Conservation (phyloP, 2,797 vertebrate genomes). For the Cirrhinus mrigala region DNA sequence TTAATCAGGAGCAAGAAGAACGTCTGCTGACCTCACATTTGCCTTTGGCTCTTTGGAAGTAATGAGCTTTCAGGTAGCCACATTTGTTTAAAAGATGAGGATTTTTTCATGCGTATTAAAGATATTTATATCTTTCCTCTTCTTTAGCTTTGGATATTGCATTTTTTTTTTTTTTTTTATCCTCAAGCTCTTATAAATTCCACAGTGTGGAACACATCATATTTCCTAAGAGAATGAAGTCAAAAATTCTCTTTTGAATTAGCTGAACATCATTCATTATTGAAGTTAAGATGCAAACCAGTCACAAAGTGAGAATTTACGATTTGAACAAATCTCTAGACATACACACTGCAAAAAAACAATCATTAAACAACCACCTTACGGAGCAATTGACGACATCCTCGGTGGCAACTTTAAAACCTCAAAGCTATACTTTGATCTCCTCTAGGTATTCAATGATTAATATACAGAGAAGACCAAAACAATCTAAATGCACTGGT, state of each 20-base stretch:
- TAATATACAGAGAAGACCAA: constrained; percentile 14
- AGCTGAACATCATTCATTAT: not conserved
- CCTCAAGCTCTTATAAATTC: not conserved
- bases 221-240: not conserved
- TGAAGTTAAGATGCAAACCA: not conserved
- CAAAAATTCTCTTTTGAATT: constrained; percentile 3
- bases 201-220: not conserved
- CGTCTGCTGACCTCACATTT: constrained; percentile 52
- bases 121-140: constrained; percentile 11
- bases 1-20: constrained; percentile 51
- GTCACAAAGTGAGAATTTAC: not conserved
- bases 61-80: constrained; percentile 29
- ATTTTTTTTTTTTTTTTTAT: not conserved
- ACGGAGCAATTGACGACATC: not conserved
- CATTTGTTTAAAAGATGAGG: not conserved
- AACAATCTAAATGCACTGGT: constrained; percentile 9
- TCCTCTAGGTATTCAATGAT: constrained; percentile 29
- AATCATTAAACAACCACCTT: not conserved
- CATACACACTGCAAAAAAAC: not conserved
- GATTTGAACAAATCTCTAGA: not conserved
- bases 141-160: not conserved
- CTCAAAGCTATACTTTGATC: constrained; percentile 34
- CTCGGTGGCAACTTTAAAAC: not conserved
- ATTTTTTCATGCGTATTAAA: not conserved
- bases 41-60: constrained; percentile 22